Evolutionary conservation across 2,113 vertebrate species (phyloP), one percentile per base, ranked within the genome.

Genomic region (Nothoprocta pentlandii): DNA sequence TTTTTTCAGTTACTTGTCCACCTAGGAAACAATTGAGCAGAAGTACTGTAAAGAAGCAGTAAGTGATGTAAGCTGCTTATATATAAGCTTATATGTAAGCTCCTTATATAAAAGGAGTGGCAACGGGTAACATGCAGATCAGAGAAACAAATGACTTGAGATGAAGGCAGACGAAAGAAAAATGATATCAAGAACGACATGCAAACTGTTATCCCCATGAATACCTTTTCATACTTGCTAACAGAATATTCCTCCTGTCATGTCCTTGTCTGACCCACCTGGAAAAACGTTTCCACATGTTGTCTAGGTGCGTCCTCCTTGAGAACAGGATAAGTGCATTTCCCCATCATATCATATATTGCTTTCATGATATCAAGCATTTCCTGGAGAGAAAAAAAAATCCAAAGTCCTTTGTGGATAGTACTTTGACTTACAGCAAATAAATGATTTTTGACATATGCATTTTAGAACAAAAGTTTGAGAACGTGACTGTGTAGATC

Each of bases 281-380:
- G 99, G 92, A 99, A 99, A 97, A 99, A 99, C 3, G 99, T 98
- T 95, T 99, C 99, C 54, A 99, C 99, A 0, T 99, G 99, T 95
- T 99, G 99, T 91, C 98, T 98, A 26, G 99, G 99, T 1, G 99
- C 98, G 88, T 99, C 99, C 92, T 99, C 99, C 96, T 98, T 99
- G 75, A 99, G 98, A 95, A 98, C 94, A 21, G 99, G 99, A 46
- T 99, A 99, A 47, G 99, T 99, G 91, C 99, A 99, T 94, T 99
- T 99, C 4, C 99, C 99, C 99, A 99, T 99, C 99, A 99, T 99
- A 92, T 99, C 99, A 7, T 99, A 99, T 95, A 99, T 99, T 85
- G 99, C 99, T 98, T 99, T 99, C 98, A 99, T 99, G 91, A 99
- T 99, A 93, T 99, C 99, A 46, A 99, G 98, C 99, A 99, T 99